Evolutionary conservation across 2,113 vertebrate species (phyloP).

Genomic region (Tautogolabrus adspersus): DNA sequence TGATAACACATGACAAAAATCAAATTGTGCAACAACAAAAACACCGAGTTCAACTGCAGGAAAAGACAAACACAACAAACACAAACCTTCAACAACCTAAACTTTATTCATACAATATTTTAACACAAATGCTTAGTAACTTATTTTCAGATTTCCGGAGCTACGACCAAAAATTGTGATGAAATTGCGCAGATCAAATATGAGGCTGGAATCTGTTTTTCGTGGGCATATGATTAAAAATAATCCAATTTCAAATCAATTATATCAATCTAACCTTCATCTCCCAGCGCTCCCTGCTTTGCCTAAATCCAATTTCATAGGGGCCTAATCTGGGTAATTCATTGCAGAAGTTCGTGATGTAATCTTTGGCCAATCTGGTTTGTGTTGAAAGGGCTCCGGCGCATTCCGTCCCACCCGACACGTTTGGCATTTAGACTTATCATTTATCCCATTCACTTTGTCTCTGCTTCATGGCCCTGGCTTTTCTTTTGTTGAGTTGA

Average conservation of each 20-base stretch:
- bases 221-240: conserved; percentile 70
- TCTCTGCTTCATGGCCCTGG: conserved; percentile 13
- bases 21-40: neutral
- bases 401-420: conserved; percentile 70
- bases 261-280: conserved; percentile 79
- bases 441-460: conserved; percentile 50
- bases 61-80: neutral
- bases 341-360: conserved; percentile 82
- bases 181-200: conserved; percentile 57
- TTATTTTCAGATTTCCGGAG: conserved; percentile 31
- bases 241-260: conserved; percentile 80
- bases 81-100: conserved; percentile 1
- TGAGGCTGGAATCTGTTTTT: conserved; percentile 9
- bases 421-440: conserved; percentile 68
- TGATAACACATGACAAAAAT: neutral
- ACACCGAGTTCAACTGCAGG: neutral
- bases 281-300: conserved; percentile 69
- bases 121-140: conserved; percentile 21
- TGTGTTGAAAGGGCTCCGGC: conserved; percentile 65
- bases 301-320: conserved; percentile 80
- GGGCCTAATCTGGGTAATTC: conserved; percentile 82
- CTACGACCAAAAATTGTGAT: conserved; percentile 35
- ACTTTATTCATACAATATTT: conserved; percentile 35
- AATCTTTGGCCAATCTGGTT: conserved; percentile 77
- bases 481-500: conserved; percentile 1